Evolutionary conservation across 2,113 vertebrate genomes (phyloP).

Genomic region (Lucifuga dentata): DNA sequence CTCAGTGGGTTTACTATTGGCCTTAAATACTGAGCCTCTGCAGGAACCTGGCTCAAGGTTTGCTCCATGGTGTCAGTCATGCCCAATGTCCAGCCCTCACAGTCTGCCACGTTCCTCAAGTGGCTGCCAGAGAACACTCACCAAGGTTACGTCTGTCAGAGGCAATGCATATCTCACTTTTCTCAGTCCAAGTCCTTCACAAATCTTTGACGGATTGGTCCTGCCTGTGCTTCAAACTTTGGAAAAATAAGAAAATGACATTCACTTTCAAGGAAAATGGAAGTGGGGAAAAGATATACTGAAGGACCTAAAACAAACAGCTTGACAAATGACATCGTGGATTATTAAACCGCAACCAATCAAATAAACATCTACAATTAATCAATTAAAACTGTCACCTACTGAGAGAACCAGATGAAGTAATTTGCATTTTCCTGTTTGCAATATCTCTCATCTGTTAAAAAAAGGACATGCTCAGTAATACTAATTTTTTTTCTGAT

Average conservation of each 20-base stretch:
- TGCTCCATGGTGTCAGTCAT: slow-evolving; percentile 50
- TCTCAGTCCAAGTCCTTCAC: slow-evolving; percentile 69
- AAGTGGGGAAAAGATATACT: slow-evolving; percentile 28
- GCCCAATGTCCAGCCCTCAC: slow-evolving; percentile 56
- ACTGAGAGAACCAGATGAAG: slow-evolving; percentile 71
- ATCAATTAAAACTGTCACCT: slow-evolving; percentile 76
- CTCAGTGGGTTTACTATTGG: slow-evolving; percentile 61
- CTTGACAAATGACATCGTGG: slow-evolving; percentile 71
- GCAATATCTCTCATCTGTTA: slow-evolving; percentile 51
- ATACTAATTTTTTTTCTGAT: slow-evolving; percentile 24
- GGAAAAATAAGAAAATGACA: slow-evolving; percentile 32
- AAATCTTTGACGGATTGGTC: slow-evolving; percentile 53
- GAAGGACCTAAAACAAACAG: slow-evolving; percentile 54
- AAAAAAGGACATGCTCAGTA: neutral
- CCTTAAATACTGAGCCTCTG: slow-evolving; percentile 53
- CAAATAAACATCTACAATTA: slow-evolving; percentile 77
- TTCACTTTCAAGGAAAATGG: slow-evolving; percentile 22
- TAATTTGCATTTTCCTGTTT: slow-evolving; percentile 75
- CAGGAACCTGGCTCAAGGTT: slow-evolving; percentile 71
- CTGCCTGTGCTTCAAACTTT: slow-evolving; percentile 40
- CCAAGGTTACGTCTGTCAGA: slow-evolving; percentile 71
- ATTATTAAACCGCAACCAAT: slow-evolving; percentile 73
- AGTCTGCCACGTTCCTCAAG: slow-evolving; percentile 59
- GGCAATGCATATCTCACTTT: slow-evolving; percentile 51
- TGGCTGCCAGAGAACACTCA: slow-evolving; percentile 62